Conservation (phyloP, 2,113 vertebrate species). For the Fulica atra region DNA sequence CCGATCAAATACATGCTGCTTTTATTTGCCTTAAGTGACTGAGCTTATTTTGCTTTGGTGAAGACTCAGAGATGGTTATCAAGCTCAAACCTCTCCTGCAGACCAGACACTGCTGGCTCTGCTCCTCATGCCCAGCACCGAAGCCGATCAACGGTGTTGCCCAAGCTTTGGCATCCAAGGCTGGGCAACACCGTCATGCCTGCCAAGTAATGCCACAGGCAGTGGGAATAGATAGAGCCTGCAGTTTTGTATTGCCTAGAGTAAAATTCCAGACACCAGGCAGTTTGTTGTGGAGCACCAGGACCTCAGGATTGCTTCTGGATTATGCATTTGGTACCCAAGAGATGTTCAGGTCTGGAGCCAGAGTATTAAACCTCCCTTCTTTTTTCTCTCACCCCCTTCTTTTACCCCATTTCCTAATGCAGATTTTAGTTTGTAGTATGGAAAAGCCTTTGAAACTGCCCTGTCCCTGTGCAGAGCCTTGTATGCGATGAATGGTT, state of each 20-base stretch:
- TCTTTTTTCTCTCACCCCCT: not conserved
- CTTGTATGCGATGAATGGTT: not conserved
- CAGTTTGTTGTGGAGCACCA: not conserved
- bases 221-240: not conserved
- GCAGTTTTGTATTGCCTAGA: not conserved
- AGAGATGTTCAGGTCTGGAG: not conserved
- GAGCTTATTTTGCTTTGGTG: not conserved
- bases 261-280: not conserved
- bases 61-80: fast-evolving
- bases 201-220: not conserved
- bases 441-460: not conserved
- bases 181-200: too few species aligned
- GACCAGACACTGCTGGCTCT: not conserved
- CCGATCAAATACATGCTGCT: not conserved
- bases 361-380: not conserved
- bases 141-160: fast-evolving
- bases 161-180: not conserved
- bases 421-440: not conserved
- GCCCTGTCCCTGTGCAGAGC: not conserved
- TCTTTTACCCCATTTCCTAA: fast-evolving
- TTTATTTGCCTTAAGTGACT: not conserved
- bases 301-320: not conserved
- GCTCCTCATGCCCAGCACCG: fast-evolving
- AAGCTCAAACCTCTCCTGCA: not conserved
- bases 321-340: fast-evolving